phyloP scores from a whole-genome alignment of 2,888 invertebrate species.

The Thera obeliscata region DNA sequence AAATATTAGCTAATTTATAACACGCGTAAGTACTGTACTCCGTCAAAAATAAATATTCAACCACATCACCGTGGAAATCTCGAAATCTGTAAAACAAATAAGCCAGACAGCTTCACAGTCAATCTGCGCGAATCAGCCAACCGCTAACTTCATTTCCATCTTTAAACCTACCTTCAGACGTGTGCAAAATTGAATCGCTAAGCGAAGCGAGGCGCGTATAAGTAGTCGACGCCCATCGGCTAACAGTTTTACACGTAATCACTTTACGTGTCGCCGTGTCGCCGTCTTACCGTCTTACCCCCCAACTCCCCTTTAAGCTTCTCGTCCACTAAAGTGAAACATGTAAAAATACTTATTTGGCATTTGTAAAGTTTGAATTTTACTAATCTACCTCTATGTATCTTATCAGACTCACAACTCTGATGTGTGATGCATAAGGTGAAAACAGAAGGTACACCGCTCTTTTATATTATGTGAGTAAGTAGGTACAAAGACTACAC shows the following conservation, averaged over 20 bases:
- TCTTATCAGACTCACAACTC: no score
- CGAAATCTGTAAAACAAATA: constrained; percentile 25
- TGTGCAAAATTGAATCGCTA: constrained; percentile 68
- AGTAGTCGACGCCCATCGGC: constrained; percentile 64
- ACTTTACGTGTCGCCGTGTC: constrained; percentile 61
- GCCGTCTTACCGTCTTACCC: constrained; percentile 44
- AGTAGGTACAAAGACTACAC: no score
- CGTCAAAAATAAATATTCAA: constrained; percentile 1
- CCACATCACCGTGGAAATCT: neutral
- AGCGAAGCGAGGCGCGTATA: constrained; percentile 70
- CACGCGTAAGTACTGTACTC: neutral
- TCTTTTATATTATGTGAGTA: no score
- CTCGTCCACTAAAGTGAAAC: constrained; percentile 11
- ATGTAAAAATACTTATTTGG: neutral
- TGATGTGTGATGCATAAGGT: no score
- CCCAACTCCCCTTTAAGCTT: constrained; percentile 47
- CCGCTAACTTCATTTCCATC: constrained; percentile 49
- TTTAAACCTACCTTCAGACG: constrained; percentile 52
- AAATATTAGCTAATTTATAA: no score
- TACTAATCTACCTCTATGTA: neutral
- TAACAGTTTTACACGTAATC: constrained; percentile 78
- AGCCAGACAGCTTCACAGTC: constrained; percentile 26
- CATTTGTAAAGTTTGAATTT: neutral
- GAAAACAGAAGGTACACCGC: no score
- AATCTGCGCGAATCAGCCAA: constrained; percentile 31